phyloP scores from a whole-genome alignment of 2,797 vertebrate species.

The Pachyuromys duprasi region DNA sequence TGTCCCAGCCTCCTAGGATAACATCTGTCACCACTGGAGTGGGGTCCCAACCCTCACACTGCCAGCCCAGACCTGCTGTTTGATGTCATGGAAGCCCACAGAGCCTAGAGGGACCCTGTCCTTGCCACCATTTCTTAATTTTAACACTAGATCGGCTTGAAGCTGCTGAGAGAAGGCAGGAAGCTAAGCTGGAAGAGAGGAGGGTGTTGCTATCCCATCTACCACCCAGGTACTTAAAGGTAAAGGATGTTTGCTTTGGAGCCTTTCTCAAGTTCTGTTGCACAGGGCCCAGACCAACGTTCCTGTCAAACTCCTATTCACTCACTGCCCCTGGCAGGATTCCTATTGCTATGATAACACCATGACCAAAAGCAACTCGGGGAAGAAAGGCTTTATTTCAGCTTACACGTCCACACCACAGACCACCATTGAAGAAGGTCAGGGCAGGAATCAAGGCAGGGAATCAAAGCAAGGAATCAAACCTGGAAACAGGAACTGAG shows the following conservation, averaged over 20 bases:
- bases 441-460: neutral
- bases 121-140: neutral
- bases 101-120: neutral
- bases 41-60: neutral
- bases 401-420: neutral
- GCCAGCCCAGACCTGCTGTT: neutral
- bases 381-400: neutral
- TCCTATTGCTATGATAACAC: neutral
- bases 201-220: too few relatives aligned
- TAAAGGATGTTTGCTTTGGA: neutral
- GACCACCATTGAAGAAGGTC: neutral
- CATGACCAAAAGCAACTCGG: neutral
- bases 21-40: neutral
- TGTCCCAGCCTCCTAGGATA: neutral
- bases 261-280: neutral
- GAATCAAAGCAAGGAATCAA: too few relatives aligned
- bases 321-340: neutral
- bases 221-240: neutral
- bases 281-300: neutral
- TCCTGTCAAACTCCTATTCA: neutral
- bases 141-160: slow-evolving; percentile 26
- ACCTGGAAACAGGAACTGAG: neutral
- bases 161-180: neutral
- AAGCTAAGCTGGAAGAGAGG: neutral
- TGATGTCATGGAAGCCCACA: neutral